A percentile compares a stretch with the other conserved stretches of the same genome.
Conservation (phyloP, 2,888 invertebrate genomes). For the Linnaemya vulpina region DNA sequence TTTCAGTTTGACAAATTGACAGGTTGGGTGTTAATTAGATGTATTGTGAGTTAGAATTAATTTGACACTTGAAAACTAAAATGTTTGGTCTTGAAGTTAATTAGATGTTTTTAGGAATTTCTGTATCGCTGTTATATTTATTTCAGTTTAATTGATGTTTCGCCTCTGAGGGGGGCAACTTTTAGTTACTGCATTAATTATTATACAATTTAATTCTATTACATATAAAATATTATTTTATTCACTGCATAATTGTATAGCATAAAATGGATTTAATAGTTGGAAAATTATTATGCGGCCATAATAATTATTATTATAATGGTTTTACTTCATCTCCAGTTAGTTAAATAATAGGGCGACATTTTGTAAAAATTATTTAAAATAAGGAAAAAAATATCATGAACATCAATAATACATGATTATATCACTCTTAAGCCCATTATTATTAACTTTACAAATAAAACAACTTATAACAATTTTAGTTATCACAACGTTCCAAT, state of each 20-base stretch:
- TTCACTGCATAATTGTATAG: conserved; percentile 12
- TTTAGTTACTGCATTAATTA: conserved; percentile 9
- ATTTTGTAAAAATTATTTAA: too few species aligned
- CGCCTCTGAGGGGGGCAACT: conserved; percentile 18
- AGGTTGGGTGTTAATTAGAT: conserved; percentile 69
- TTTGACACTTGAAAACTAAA: conserved; percentile 56
- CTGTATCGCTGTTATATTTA: conserved; percentile 1
- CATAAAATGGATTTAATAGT: conserved; percentile 1
- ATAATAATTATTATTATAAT: too few species aligned
- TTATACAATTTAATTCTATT: conserved; percentile 24
- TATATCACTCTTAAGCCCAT: too few species aligned
- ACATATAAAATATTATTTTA: conserved; percentile 1
- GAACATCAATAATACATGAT: too few species aligned
- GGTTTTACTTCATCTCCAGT: too few species aligned
- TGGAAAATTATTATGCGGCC: background rate
- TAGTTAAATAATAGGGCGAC: too few species aligned
- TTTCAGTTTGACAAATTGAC: conserved; percentile 72
- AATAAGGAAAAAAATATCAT: too few species aligned
- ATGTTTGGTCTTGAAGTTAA: conserved; percentile 42
- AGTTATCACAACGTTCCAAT: too few species aligned
- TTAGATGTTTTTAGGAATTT: conserved; percentile 56
- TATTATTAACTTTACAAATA: too few species aligned
- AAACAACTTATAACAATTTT: too few species aligned
- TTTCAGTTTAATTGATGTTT: conserved; percentile 9
- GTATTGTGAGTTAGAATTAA: conserved; percentile 37